Base-by-base conservation (phyloP, 2,888 invertebrate species). In the Yponomeuta malinellus region DNA sequence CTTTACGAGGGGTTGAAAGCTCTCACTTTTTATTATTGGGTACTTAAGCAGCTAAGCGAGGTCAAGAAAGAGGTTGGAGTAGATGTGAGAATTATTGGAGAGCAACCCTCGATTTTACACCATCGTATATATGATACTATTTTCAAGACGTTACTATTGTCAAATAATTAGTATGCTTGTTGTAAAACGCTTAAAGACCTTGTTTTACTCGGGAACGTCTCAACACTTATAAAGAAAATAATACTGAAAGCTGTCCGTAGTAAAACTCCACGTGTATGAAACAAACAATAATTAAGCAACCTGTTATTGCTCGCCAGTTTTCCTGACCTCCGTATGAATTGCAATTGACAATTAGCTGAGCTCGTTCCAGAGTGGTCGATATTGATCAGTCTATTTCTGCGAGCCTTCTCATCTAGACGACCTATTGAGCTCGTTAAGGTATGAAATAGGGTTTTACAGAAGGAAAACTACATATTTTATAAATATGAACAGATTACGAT, bases 1-100 rank as follows among this genome's bases (percentile, higher is more conserved):
- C 87, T 88, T 88, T 88, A 89, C 83, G 88, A 89, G 87, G 88
- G 87, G 86, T 85, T 89, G 84, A 88, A 86, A 88, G 85, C 86
- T 84, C 83, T 82, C 85, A 83, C 80, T 87, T 88, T 86, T 84
- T 71, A 85, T 37, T 83, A 83, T 84, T 84, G 82, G 83, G 80
- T 78, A 82, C 82, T 87, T 85, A 84, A 75, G 84, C 81, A 77
- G 81, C 78, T 73, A 79, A 79, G 74, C 79, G 81, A 83, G 68
- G 37, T 67, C 67, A 67, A 43, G 43, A n/a, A 37, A 67, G 33
- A 67, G 15, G 33, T 29, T 33, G 65, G 65, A 10, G 33, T 65
- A 10, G 12, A 65, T 29, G 23, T 3, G 5, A 65, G 15, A 59
- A 59, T 59, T 12, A 3, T 59, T 59, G 12, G 52, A 15, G 15